A percentile compares a stretch with the other conserved stretches of the same genome.
Evolutionary conservation across 1,140 invertebrate species (phyloP).

Genomic region (Spodoptera litura): DNA sequence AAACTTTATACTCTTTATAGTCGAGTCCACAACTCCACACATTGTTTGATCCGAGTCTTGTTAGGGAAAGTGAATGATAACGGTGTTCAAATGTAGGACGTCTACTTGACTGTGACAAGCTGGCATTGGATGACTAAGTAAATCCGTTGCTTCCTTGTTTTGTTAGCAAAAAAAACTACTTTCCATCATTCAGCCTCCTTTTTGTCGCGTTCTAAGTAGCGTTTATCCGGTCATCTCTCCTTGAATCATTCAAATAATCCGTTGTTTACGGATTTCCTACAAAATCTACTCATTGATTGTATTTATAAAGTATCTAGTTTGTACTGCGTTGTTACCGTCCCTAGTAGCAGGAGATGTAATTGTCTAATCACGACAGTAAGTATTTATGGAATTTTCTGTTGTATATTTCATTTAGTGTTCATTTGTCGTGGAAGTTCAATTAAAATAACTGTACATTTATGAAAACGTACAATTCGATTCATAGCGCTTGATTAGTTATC

Average conservation of each 20-base stretch:
- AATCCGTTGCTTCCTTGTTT: constrained; percentile 41
- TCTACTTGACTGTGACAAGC: constrained; percentile 25
- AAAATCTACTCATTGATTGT: too few species aligned
- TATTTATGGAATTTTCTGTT: neutral
- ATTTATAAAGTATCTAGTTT: too few species aligned
- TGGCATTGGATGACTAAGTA: neutral
- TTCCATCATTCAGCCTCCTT: constrained; percentile 1
- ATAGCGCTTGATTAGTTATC: too few species aligned
- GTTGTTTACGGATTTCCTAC: too few species aligned
- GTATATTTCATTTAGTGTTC: constrained; percentile 9
- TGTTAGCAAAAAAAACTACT: constrained; percentile 23
- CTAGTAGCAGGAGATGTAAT: neutral
- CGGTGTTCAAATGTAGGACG: constrained; percentile 37
- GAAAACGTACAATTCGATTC: too few species aligned
- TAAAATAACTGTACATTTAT: too few species aligned
- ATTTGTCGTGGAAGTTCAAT: neutral
- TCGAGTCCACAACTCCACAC: constrained; percentile 30
- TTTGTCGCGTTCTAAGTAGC: constrained; percentile 1
- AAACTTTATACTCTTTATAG: constrained; percentile 42
- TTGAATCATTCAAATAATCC: neutral
- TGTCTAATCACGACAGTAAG: constrained; percentile 5
- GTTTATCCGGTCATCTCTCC: constrained; percentile 6
- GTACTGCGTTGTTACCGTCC: too few species aligned
- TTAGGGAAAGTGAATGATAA: constrained; percentile 43
- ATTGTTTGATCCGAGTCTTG: constrained; percentile 32